Evolutionary conservation across 1,140 invertebrate genomes (phyloP), one percentile per base, ranked within the genome.

Genomic region (Lethocerus indicus): DNA sequence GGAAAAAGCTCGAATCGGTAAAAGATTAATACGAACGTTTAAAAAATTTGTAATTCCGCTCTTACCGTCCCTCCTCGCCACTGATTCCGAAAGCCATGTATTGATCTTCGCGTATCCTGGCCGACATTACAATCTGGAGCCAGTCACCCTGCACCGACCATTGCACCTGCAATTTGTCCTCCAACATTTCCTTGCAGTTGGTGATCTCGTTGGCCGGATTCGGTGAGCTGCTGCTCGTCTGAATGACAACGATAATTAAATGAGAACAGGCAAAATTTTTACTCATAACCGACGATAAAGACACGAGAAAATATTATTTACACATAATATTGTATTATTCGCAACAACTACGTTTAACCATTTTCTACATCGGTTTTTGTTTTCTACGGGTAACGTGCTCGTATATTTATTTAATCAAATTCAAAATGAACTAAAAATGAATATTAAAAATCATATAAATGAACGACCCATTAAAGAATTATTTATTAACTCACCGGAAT

Each of bases 31-130:
- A 39, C 4, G 36, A 21, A 3, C 18, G 23, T 6, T 13, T 39
- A 5, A 5, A n/a, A 39, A 39, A 9, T 39, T 39, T 3, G 5
- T 20, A 5, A n/a, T n/a, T n/a, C n/a, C 4, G 4, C 23, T 39
- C 54, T 60, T 49, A 64, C 65, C 71, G 70, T 3, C 78, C 80
- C 51, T 82, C 73, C 26, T 72, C 72, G 0, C 85, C 87, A 2
- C 83, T 87, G 1, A 89, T 65, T 0, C 88, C 88, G 52, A 93
- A 87, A 1, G 86, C 79, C 63, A 92, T 82, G 59, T 90, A 93
- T 61, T 92, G 83, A 58, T 88, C 79, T 51, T 86, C 80, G 12
- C 71, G 67, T 26, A 91, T 84, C 25, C 75, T 71, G 0, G 77
- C 85, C 1, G 83, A 76, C 12, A 91, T 62, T 12, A 78, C 78